Percentiles rank a stretch among this genome's conserved stretches.
phyloP scores from a whole-genome alignment of 2,113 vertebrate species.

The Lamprotornis superbus region DNA sequence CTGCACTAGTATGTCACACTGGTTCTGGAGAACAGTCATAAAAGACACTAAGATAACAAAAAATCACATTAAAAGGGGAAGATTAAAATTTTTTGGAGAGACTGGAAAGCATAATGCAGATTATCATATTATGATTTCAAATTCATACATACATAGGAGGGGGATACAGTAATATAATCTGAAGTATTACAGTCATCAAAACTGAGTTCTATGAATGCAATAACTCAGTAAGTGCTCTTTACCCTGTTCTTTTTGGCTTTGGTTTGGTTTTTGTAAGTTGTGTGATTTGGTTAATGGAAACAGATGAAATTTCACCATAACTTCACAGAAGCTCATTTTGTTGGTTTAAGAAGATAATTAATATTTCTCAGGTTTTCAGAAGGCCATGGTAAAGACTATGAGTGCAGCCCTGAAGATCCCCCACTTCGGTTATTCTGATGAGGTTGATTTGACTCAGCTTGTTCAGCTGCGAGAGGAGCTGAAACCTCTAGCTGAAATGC shows the following conservation, averaged over 20 bases:
- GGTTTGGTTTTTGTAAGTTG: not conserved
- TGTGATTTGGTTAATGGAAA: not conserved
- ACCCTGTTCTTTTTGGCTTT: not conserved
- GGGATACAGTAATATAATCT: not conserved
- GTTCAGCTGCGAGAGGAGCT: constrained; percentile 82
- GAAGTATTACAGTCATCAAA: not conserved
- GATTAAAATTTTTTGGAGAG: not conserved
- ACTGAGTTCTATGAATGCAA: not conserved
- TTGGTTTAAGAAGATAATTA: not conserved
- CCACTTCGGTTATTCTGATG: constrained; percentile 93
- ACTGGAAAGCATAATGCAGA: not conserved
- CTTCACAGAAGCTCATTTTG: not conserved
- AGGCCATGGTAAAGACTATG: constrained; percentile 96
- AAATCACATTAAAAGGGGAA: not conserved
- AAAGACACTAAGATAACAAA: not conserved
- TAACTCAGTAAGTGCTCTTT: not conserved
- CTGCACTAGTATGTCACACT: not conserved
- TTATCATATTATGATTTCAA: not conserved
- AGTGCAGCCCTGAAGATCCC: constrained; percentile 90
- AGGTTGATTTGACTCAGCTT: constrained; percentile 86
- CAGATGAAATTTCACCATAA: not conserved
- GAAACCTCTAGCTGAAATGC: constrained; percentile 68
- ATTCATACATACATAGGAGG: not conserved
- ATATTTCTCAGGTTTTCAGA: constrained; percentile 86
- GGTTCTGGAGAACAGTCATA: not conserved